These are phyloP conservation scores for Sebastes vulpes DNA, from an alignment of 2,797 vertebrate genomes.

Conservation along the genomic window DNA sequence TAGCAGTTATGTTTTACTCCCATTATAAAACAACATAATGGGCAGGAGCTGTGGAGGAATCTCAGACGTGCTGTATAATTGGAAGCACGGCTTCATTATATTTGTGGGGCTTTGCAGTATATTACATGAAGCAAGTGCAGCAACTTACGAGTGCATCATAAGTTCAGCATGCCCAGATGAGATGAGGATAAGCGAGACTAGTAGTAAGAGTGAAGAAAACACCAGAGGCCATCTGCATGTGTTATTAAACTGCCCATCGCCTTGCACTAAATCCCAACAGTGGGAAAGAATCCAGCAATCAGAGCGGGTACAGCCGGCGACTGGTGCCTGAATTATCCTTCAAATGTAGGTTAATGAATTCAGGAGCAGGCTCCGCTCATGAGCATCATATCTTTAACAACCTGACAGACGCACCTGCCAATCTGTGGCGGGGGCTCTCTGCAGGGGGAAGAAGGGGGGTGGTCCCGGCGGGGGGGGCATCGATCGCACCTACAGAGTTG, in stretches of 20 bases:
- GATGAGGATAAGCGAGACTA: conserved; percentile 52
- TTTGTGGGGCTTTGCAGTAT: conserved; percentile 51
- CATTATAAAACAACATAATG: conserved; percentile 56
- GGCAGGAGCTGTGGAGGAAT: conserved; percentile 26
- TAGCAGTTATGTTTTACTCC: conserved; percentile 39
- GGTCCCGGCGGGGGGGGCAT: too few relatives aligned
- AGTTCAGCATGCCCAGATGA: conserved; percentile 66
- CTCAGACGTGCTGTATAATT: conserved; percentile 43
- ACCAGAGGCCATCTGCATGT: conserved; percentile 75
- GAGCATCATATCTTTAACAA: conserved; percentile 71
- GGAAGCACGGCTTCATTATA: conserved; percentile 51
- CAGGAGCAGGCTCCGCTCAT: conserved; percentile 69
- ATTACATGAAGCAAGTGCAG: conserved; percentile 39
- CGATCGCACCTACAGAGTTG: conserved; percentile 49
- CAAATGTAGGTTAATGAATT: conserved; percentile 87
- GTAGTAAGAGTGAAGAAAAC: conserved; percentile 63
- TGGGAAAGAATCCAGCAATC: conserved; percentile 81
- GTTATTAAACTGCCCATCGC: conserved; percentile 70
- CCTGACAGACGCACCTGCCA: conserved; percentile 79
- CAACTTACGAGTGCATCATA: conserved; percentile 56
- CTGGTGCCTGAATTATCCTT: conserved; percentile 79
- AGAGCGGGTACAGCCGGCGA: conserved; percentile 79
- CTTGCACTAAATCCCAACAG: conserved; percentile 76
- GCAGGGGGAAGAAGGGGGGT: neutral
- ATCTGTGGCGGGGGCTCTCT: conserved; percentile 23